Conservation (phyloP, 2,888 invertebrate species). For the Cosmopolites sordidus region DNA sequence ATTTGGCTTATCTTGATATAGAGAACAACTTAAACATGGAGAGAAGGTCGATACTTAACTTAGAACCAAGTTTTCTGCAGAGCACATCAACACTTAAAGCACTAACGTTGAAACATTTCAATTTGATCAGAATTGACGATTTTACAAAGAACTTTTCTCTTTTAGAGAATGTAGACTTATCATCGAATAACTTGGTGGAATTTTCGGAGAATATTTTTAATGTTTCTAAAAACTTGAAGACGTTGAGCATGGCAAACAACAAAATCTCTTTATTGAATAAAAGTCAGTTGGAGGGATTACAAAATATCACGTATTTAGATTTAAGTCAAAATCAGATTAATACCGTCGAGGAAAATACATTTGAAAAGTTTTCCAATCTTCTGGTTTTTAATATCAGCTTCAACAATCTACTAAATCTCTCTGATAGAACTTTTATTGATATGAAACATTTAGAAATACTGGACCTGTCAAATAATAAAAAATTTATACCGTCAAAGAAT, state of each 20-base stretch:
- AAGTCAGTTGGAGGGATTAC: not conserved
- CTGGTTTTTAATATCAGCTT: slow-evolving; percentile 12
- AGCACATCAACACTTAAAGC: slow-evolving; percentile 6
- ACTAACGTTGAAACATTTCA: no score
- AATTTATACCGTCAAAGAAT: slow-evolving; percentile 2
- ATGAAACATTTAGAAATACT: slow-evolving; percentile 7
- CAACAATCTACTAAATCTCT: slow-evolving; percentile 3
- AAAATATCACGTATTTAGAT: slow-evolving; percentile 11
- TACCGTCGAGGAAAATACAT: slow-evolving; percentile 1
- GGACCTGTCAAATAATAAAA: slow-evolving; percentile 13
- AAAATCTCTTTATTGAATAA: slow-evolving; percentile 1
- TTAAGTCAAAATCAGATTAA: slow-evolving; percentile 13
- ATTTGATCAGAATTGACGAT: slow-evolving; percentile 9
- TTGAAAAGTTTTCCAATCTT: slow-evolving; percentile 2
- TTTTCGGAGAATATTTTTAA: slow-evolving; percentile 3
- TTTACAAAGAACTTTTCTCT: slow-evolving; percentile 7
- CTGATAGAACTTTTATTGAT: slow-evolving; percentile 3
- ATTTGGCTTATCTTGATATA: slow-evolving; percentile 4
- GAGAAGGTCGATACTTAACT: no score
- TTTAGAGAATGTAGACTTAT: slow-evolving; percentile 12
- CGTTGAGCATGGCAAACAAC: slow-evolving; percentile 11
- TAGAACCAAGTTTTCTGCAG: slow-evolving; percentile 7
- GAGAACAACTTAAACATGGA: not conserved
- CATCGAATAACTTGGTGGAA: slow-evolving; percentile 10
- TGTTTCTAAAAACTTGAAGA: slow-evolving; percentile 2